A percentile compares a stretch with the other conserved stretches of the same genome.
Conservation (phyloP, 2,888 invertebrate species). For the Sicus ferrugineus region DNA sequence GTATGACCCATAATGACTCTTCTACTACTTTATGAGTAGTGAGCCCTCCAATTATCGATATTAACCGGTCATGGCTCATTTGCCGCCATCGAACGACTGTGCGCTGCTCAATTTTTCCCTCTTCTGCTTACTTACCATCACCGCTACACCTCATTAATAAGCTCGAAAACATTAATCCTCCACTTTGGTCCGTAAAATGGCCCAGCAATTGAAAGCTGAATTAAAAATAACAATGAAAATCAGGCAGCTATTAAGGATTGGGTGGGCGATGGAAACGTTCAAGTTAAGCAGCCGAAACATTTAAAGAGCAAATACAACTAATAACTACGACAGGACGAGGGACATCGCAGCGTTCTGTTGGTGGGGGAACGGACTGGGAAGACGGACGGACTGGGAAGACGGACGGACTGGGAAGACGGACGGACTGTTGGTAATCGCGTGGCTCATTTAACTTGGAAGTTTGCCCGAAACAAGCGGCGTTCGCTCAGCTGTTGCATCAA, state of each 20-base stretch:
- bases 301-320: too few relatives aligned
- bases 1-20: too few relatives aligned
- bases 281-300: constrained; percentile 23
- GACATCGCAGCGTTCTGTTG: too few relatives aligned
- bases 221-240: constrained; percentile 46
- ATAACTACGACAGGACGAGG: too few relatives aligned
- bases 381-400: too few relatives aligned
- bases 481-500: too few relatives aligned
- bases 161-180: constrained; percentile 33
- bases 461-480: too few relatives aligned
- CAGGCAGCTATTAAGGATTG: too few relatives aligned
- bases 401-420: too few relatives aligned
- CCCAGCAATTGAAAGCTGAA: constrained; percentile 55
- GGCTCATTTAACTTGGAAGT: too few relatives aligned
- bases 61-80: neutral
- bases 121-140: neutral
- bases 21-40: neutral
- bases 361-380: too few relatives aligned
- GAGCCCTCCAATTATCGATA: neutral
- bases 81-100: neutral
- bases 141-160: constrained; percentile 23
- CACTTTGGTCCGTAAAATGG: constrained; percentile 38
- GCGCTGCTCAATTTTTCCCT: neutral
- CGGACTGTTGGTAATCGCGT: too few relatives aligned
- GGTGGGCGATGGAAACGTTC: neutral